These are phyloP conservation scores for Lepidurus packardi DNA, from an alignment of 1,140 invertebrate species.

Conservation along the genomic window DNA sequence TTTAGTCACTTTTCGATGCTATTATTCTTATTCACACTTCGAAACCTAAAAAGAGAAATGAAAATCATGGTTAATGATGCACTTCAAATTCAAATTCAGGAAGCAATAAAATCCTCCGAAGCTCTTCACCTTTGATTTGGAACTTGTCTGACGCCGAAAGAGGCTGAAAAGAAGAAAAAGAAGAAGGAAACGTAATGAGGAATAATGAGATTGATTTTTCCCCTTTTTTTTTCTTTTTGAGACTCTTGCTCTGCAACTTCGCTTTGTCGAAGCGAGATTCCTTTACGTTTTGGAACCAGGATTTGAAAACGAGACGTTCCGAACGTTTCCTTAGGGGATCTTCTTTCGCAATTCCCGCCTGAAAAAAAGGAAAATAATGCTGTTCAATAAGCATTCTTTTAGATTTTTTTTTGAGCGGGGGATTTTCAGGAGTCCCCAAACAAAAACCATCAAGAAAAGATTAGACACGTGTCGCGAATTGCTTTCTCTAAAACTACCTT, in stretches of 20 bases:
- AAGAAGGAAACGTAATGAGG: not conserved
- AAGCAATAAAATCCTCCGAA: no score
- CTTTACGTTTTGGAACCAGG: not conserved
- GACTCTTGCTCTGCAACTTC: not conserved
- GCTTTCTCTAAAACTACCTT: not conserved
- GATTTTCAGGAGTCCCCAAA: not conserved
- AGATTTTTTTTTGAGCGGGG: not conserved
- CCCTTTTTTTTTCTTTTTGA: not conserved
- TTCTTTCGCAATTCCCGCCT: not conserved
- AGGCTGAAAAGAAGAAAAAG: not conserved
- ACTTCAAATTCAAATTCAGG: not conserved
- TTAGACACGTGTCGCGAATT: slow-evolving; percentile 15
- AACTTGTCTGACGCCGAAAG: no score
- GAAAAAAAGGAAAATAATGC: not conserved
- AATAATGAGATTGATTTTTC: not conserved
- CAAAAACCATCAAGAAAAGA: slow-evolving; percentile 4
- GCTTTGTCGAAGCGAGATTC: not conserved
- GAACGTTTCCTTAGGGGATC: not conserved
- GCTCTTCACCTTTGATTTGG: no score
- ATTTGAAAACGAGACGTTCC: not conserved
- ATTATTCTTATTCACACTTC: no score
- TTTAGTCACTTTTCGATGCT: not conserved
- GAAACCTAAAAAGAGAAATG: no score
- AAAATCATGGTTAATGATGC: not conserved
- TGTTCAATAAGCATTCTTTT: not conserved